Evolutionary conservation across 2,797 vertebrate species (phyloP), one percentile per base, ranked within the genome.

Genomic region (Alcedo quadribrachys): DNA sequence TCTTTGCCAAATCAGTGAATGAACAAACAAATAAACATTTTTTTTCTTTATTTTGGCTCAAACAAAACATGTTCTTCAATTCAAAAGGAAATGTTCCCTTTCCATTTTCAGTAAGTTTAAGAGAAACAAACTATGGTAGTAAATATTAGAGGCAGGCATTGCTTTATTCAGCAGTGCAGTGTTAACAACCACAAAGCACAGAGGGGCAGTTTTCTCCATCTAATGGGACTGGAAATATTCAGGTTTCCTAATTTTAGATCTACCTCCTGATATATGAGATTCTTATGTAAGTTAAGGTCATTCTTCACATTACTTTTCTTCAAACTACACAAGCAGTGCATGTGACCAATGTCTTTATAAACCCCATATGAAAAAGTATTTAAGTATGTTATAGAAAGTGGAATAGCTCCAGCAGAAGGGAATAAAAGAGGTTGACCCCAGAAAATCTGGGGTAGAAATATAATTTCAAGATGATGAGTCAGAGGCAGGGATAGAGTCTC

Each of bases 11-110:
- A 87, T 92, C 81, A 76, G 32, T 60, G 82, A 89, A 82, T 61
- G 92, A 95, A 93, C 89, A 96, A 96, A 94, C 68, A 95, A 93
- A 93, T 69, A 95, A 92, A 92, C 77, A 86, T 88, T 20, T 87
- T 68, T 27, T 4, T 15, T 4, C 60, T 40, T 63, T 81, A 71
- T 75, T 95, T 92, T 94, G 87, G 82, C 76, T 94, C 62, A 51
- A 55, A 84, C 80, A 66, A 83, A 93, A 61, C 62, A 51, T 78
- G 62, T 69, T 62, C 45, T 73, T 83, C 81, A 83, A 78, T 90
- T 95, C 73, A 81, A 94, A 92, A 87, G 40, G 55, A 76, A 93
- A 81, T 30, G 30, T 53, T 90, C 45, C 58, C 35, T 92, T 90
- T 90, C 69, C 79, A 53, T 95, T 94, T 96, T 92, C 87, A 86